A percentile compares a stretch with the other conserved stretches of the same genome.
phyloP scores from a whole-genome alignment of 2,113 vertebrate species.

The Pterocles orientalis region DNA sequence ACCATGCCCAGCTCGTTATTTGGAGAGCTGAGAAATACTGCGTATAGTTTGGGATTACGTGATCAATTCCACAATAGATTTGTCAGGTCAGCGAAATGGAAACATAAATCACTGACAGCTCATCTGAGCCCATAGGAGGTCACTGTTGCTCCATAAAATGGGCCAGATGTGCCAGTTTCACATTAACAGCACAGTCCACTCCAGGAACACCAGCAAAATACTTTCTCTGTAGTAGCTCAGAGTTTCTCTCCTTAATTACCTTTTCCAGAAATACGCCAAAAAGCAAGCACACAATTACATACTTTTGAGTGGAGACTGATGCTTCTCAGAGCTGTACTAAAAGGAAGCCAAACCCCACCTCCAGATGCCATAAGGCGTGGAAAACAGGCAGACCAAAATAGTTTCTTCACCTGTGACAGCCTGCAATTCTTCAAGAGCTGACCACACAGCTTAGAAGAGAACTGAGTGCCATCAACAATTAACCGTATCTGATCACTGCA shows the following conservation, averaged over 20 bases:
- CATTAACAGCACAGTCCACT: neutral
- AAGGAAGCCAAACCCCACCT: neutral
- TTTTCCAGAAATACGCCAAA: neutral
- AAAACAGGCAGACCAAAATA: neutral
- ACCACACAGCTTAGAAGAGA: neutral
- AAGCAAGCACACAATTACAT: neutral
- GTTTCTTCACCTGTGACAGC: neutral
- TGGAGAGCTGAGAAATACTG: neutral
- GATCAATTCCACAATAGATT: neutral
- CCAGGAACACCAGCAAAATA: neutral
- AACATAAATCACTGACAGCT: rapidly evolving
- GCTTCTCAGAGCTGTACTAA: neutral
- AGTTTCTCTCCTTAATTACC: neutral
- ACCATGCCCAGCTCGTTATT: rapidly evolving
- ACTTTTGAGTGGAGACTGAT: neutral
- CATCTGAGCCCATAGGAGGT: constrained; percentile 18
- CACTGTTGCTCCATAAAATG: constrained; percentile 7
- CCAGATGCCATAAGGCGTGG: neutral
- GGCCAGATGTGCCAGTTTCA: neutral
- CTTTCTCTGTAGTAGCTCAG: neutral
- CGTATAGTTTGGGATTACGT: neutral
- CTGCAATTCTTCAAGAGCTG: neutral
- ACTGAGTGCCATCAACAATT: neutral
- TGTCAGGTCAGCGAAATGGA: rapidly evolving
- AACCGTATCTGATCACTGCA: neutral